Evolutionary conservation across 1,140 invertebrate genomes (phyloP).

Genomic region (Andricus grossulariae): DNA sequence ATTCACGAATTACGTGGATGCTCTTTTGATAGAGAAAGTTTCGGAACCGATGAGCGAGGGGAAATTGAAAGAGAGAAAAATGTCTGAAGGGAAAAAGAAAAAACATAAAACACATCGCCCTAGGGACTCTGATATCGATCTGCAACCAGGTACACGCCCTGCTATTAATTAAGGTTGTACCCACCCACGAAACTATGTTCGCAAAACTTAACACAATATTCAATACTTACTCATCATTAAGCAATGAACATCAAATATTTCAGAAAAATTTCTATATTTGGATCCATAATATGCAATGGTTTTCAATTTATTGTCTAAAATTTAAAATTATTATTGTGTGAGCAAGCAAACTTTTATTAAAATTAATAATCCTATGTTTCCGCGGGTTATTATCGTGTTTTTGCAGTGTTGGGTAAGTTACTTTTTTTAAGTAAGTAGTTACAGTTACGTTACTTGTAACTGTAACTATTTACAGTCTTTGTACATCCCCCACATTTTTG

Average conservation of each 20-base stretch:
- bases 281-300: background rate
- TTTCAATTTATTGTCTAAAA: too few relatives aligned
- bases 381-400: too few relatives aligned
- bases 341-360: too few relatives aligned
- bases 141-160: conserved; percentile 66
- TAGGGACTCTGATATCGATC: conserved; percentile 61
- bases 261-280: background rate
- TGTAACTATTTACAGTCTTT: too few relatives aligned
- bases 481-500: too few relatives aligned
- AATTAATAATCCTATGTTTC: too few relatives aligned
- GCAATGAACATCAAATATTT: background rate
- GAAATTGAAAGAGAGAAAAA: conserved; percentile 27
- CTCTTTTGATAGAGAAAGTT: conserved; percentile 38
- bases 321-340: too few relatives aligned
- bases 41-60: conserved; percentile 34
- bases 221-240: too few relatives aligned
- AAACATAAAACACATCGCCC: conserved; percentile 44
- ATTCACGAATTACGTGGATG: conserved; percentile 41
- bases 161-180: conserved; percentile 58
- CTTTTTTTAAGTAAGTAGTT: too few relatives aligned
- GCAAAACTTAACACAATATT: background rate
- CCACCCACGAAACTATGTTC: background rate
- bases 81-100: conserved; percentile 41
- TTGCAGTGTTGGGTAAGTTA: too few relatives aligned
- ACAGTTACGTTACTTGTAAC: too few relatives aligned